phyloP scores from a whole-genome alignment of 2,113 vertebrate genomes.

The Ageneiosus marmoratus region DNA sequence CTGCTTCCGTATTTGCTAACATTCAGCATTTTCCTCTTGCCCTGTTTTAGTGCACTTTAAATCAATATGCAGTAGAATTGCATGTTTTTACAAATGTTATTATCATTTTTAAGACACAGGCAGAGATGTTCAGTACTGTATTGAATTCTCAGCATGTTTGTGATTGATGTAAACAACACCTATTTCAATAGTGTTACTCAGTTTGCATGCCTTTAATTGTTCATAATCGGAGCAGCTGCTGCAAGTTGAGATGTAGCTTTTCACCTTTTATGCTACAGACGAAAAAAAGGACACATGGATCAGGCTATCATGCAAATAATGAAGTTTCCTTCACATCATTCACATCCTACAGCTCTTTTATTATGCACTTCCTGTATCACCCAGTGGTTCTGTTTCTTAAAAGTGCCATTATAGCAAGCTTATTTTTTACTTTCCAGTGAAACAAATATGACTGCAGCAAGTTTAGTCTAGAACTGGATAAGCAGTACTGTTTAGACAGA shows the following conservation, averaged over 20 bases:
- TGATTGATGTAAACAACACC: conserved; percentile 13
- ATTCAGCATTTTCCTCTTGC: background rate
- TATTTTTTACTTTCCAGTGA: background rate
- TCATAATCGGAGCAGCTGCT: background rate
- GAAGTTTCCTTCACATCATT: background rate
- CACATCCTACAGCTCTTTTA: conserved; percentile 11
- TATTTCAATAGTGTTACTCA: background rate
- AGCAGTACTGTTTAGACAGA: conserved; percentile 19
- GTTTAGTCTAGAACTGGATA: conserved; percentile 20
- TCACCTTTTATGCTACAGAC: conserved; percentile 3
- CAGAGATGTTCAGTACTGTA: background rate
- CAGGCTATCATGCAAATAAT: background rate
- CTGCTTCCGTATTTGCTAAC: background rate
- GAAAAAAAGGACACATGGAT: background rate
- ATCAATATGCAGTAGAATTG: background rate
- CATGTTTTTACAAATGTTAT: background rate
- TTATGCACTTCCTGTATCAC: background rate
- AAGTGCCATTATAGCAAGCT: background rate
- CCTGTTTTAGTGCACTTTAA: background rate
- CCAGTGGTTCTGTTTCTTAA: conserved; percentile 3
- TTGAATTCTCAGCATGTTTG: background rate
- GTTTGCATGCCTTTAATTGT: background rate
- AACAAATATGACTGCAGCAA: conserved; percentile 22
- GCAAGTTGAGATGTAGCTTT: conserved; percentile 7
- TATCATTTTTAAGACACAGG: background rate